Base-by-base conservation (phyloP, 1,140 invertebrate genomes). In the Papilio dardanus region DNA sequence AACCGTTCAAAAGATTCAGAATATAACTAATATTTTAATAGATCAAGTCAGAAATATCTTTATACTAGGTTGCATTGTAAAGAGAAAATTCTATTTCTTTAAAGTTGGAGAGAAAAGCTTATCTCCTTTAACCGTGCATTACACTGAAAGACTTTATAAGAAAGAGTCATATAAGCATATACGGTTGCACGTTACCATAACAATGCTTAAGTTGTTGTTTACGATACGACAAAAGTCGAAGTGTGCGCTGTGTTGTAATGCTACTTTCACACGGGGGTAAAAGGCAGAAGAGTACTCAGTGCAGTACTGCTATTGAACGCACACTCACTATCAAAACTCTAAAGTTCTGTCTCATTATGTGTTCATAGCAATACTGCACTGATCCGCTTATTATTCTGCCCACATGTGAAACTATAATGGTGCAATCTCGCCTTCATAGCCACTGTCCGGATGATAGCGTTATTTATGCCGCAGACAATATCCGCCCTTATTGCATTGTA, bases 121-220 rank as follows among this genome's bases (percentile, higher is more conserved):
- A 58, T 28, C 54, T 58, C 4, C 54, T 24, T 24, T 58, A 58
- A 58, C 54, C 54, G 24, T 58, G 54, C 54, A 58, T 58, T 58
- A 58, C 1, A 54, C 21, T 58, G 54, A 58, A 58, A 58, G 54
- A 58, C 54, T 58, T 58, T 12, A 58, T 58, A 58, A 58, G 54
- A 58, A 28, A 28, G 54, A 58, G 24, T 58, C 54, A 58, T 58
- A 58, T 54, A 28, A 58, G 54, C 42, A 3, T 28, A 28, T 28
- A 24, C 2, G 54, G 54, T 28, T 14, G 21, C 54, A 21, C 28
- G 54, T 58, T 58, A 58, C 24, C 54, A 58, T 54, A 54, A 54
- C 50, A 54, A 24, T 54, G 50, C 19, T 54, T 54, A 54, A 1
- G 19, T 54, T 24, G 50, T 21, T 54, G 21, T 54, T 54, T 54